These are phyloP conservation scores for Siphonodentalium dalli DNA, from an alignment of 2,888 invertebrate genomes.

Conservation along the genomic window DNA sequence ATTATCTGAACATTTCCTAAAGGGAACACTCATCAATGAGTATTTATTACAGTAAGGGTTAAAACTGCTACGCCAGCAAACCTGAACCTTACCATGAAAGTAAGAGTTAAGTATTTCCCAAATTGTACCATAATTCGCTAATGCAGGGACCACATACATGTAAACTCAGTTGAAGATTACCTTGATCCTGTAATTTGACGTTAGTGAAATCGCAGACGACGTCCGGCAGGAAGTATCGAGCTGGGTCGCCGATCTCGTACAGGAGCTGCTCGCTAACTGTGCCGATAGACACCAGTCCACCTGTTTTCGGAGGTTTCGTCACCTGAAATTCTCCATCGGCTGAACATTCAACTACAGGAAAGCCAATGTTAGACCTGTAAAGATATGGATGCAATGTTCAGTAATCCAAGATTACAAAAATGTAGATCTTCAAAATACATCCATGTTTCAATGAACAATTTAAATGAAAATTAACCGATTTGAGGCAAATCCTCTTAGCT, in stretches of 20 bases:
- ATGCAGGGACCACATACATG: background rate
- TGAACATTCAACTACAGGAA: slow-evolving; percentile 67
- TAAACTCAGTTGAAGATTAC: too few relatives aligned
- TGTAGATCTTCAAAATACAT: too few relatives aligned
- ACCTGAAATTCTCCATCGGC: slow-evolving; percentile 63
- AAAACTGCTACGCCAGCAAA: slow-evolving; percentile 25
- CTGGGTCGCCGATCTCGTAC: slow-evolving; percentile 68
- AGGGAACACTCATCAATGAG: too few relatives aligned
- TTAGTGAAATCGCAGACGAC: slow-evolving; percentile 67
- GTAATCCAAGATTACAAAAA: too few relatives aligned
- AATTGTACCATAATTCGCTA: background rate
- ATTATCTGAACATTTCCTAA: too few relatives aligned
- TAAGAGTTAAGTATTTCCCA: background rate
- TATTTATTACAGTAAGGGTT: too few relatives aligned
- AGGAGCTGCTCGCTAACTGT: slow-evolving; percentile 68
- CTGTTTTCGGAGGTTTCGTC: slow-evolving; percentile 67
- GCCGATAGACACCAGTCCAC: slow-evolving; percentile 65
- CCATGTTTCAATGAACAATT: too few relatives aligned
- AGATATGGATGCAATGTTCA: background rate
- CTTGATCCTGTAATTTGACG: slow-evolving; percentile 56
- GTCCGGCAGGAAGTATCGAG: slow-evolving; percentile 67
- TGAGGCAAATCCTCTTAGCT: too few relatives aligned
- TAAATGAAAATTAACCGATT: too few relatives aligned
- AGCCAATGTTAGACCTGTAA: slow-evolving; percentile 66
- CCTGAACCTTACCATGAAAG: slow-evolving; percentile 12